phyloP scores from a whole-genome alignment of 2,888 invertebrate genomes.

The Trissonchulus latispiculum region DNA sequence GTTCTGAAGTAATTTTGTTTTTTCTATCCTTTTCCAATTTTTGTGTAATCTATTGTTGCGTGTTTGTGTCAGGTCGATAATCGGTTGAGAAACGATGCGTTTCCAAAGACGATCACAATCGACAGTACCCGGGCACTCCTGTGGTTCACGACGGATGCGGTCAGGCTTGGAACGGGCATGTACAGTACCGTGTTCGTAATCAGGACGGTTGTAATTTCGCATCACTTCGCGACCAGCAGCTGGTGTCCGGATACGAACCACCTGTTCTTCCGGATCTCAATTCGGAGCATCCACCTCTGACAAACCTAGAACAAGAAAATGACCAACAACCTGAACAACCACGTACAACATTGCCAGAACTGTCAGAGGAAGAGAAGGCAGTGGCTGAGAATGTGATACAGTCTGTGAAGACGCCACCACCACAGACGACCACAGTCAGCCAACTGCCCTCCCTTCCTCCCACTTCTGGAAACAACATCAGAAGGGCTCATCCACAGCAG shows the following conservation, averaged over 20 bases:
- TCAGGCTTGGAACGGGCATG: slow-evolving; percentile 20
- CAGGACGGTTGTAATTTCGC: slow-evolving; percentile 16
- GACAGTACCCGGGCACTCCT: slow-evolving; percentile 21
- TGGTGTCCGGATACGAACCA: background rate
- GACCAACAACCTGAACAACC: background rate
- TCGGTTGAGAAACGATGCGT: slow-evolving; percentile 23
- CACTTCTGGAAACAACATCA: too few relatives aligned
- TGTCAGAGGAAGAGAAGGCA: background rate
- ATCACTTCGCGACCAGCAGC: slow-evolving; percentile 1
- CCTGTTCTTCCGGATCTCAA: background rate
- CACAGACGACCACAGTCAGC: background rate
- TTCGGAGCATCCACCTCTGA: too few relatives aligned
- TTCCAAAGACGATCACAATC: slow-evolving; percentile 12
- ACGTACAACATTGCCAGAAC: background rate
- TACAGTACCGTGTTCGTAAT: slow-evolving; percentile 22
- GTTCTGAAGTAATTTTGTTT: too few relatives aligned
- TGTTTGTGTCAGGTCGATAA: slow-evolving; percentile 13
- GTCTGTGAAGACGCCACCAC: too few relatives aligned
- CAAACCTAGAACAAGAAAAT: too few relatives aligned
- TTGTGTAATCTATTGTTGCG: too few relatives aligned
- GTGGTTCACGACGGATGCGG: slow-evolving; percentile 21
- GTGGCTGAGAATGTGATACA: too few relatives aligned
- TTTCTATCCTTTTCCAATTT: too few relatives aligned
- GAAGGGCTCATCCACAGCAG: too few relatives aligned
- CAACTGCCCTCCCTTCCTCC: background rate